These are phyloP conservation scores for Anorthoa munda DNA, from an alignment of 2,888 invertebrate genomes.

Conservation along the genomic window DNA sequence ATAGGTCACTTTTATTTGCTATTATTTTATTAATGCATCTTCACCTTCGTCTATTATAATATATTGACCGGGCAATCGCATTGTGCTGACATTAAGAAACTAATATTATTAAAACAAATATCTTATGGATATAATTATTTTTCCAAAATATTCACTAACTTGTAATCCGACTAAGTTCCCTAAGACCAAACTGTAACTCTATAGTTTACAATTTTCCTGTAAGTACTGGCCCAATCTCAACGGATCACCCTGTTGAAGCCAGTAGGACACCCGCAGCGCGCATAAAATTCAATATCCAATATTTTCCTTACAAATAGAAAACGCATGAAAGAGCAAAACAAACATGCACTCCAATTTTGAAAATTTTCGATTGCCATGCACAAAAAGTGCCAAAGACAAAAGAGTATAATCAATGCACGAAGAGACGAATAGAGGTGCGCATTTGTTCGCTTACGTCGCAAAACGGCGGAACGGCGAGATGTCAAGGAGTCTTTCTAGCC, in stretches of 20 bases:
- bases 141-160: neutral
- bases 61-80: neutral
- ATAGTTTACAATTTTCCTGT: neutral
- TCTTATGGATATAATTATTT: neutral
- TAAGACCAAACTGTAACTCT: neutral
- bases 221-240: neutral
- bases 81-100: neutral
- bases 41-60: neutral
- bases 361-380: constrained; percentile 77
- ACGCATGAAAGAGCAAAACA: constrained; percentile 65
- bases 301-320: constrained; percentile 28
- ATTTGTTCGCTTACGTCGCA: constrained; percentile 85
- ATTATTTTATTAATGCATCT: constrained; percentile 23
- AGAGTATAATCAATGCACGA: constrained; percentile 79
- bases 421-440: constrained; percentile 79
- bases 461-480: constrained; percentile 70
- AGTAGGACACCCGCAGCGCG: constrained; percentile 28
- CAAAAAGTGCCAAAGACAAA: constrained; percentile 81
- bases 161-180: neutral
- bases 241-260: neutral
- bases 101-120: neutral
- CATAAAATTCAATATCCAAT: constrained; percentile 26
- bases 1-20: constrained; percentile 50
- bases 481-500: constrained; percentile 56
- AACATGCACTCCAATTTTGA: constrained; percentile 77